Evolutionary conservation across 2,797 vertebrate species (phyloP).

Genomic region (Artibeus jamaicensis): DNA sequence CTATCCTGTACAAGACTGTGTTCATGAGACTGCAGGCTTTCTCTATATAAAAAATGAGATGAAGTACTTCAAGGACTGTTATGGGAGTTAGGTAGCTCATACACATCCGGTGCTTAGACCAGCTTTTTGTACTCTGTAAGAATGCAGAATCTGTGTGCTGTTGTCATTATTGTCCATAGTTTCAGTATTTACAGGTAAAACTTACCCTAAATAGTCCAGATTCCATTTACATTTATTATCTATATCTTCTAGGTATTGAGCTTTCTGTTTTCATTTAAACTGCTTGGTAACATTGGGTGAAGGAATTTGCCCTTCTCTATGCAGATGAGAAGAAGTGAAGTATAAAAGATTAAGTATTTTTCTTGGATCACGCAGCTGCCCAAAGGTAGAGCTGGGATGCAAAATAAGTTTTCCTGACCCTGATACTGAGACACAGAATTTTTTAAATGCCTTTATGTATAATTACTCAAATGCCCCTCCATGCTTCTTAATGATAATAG

Average conservation of each 20-base stretch:
- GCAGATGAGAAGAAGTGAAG: background rate
- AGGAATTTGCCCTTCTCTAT: background rate
- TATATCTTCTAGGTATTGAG: background rate
- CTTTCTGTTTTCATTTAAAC: background rate
- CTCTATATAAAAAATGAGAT: background rate
- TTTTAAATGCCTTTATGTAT: background rate
- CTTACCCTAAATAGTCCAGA: background rate
- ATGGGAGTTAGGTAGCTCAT: background rate
- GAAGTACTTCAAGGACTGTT: background rate
- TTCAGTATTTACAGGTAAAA: background rate
- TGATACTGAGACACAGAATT: background rate
- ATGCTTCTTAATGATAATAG: background rate
- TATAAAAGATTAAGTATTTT: background rate
- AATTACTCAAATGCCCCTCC: background rate
- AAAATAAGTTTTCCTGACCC: background rate
- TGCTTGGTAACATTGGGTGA: background rate
- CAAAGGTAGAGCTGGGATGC: background rate
- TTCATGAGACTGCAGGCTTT: background rate
- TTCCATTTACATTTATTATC: background rate
- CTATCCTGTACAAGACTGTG: background rate
- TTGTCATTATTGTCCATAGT: background rate
- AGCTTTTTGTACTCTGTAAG: background rate
- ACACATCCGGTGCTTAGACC: background rate
- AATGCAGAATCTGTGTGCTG: background rate
- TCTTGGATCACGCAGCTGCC: background rate